These are phyloP conservation scores for Anastatus disparis DNA, from an alignment of 1,140 invertebrate species.

Conservation along the genomic window DNA sequence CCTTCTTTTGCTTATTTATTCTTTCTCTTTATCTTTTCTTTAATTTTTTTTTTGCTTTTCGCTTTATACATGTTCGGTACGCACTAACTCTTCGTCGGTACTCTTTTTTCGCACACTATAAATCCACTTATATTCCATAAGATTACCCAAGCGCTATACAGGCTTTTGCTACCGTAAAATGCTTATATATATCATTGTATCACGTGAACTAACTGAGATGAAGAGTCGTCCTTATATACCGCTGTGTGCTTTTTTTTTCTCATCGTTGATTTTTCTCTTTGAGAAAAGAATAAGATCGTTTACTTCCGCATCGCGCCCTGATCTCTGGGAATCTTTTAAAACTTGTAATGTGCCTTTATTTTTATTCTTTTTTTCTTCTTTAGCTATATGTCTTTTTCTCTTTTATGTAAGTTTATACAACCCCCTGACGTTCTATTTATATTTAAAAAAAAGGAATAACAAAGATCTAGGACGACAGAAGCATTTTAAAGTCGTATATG, in stretches of 20 bases:
- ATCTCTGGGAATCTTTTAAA: background rate
- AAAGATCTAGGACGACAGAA: background rate
- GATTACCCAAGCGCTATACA: no score
- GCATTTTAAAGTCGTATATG: background rate
- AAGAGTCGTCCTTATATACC: no score
- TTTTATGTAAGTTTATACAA: slow-evolving; percentile 11
- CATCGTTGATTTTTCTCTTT: background rate
- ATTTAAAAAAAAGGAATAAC: no score
- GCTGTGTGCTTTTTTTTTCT: no score
- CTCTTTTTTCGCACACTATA: slow-evolving; percentile 30
- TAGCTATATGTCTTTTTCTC: no score
- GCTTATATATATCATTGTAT: slow-evolving; percentile 18
- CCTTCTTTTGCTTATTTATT: background rate
- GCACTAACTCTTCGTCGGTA: no score
- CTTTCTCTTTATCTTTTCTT: background rate
- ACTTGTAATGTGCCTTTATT: no score
- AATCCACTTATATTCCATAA: slow-evolving; percentile 24
- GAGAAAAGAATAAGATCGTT: background rate
- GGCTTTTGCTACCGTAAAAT: background rate
- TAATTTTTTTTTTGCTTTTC: no score
- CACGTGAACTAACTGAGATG: background rate
- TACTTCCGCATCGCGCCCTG: slow-evolving; percentile 19
- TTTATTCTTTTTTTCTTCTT: no score
- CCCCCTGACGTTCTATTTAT: no score
- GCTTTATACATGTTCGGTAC: no score